These are phyloP conservation scores for Eustalomyia histrio DNA, from an alignment of 2,888 invertebrate species.

Conservation along the genomic window DNA sequence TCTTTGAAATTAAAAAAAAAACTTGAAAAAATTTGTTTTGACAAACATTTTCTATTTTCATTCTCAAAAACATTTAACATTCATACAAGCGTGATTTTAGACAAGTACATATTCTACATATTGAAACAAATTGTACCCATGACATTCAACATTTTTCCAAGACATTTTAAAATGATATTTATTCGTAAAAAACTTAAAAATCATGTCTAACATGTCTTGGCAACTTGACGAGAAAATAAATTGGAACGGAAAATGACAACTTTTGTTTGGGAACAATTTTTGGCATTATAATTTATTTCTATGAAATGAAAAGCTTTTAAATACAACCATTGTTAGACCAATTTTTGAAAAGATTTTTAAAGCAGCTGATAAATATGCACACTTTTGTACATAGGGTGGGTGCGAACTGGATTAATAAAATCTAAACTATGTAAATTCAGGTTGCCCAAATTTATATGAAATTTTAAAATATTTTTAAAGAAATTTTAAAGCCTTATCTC, in stretches of 20 bases:
- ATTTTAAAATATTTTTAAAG: too few relatives aligned
- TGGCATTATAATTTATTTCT: not conserved
- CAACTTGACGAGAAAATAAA: conserved; percentile 4
- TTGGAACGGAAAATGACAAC: not conserved
- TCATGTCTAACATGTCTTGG: conserved; percentile 1
- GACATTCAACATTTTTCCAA: conserved; percentile 12
- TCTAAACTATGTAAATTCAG: too few relatives aligned
- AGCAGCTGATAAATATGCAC: not conserved
- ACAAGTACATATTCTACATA: conserved; percentile 5
- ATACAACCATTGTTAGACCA: not conserved
- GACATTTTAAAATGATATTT: conserved; percentile 21
- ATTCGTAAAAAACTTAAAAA: conserved; percentile 14
- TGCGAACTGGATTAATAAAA: too few relatives aligned
- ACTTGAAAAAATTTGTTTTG: too few relatives aligned
- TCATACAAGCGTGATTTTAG: conserved; percentile 13
- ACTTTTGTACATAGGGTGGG: not conserved
- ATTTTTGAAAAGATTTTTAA: not conserved
- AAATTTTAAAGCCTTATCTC: too few relatives aligned
- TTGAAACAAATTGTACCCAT: conserved; percentile 32
- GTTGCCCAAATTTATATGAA: too few relatives aligned
- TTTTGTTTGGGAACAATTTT: not conserved
- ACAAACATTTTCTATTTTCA: too few relatives aligned
- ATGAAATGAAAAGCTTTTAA: not conserved
- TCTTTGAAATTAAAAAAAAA: too few relatives aligned
- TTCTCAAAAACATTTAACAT: conserved; percentile 13